These are phyloP conservation scores for Tetrapedia diversipes DNA, from an alignment of 2,888 invertebrate species.

Conservation along the genomic window DNA sequence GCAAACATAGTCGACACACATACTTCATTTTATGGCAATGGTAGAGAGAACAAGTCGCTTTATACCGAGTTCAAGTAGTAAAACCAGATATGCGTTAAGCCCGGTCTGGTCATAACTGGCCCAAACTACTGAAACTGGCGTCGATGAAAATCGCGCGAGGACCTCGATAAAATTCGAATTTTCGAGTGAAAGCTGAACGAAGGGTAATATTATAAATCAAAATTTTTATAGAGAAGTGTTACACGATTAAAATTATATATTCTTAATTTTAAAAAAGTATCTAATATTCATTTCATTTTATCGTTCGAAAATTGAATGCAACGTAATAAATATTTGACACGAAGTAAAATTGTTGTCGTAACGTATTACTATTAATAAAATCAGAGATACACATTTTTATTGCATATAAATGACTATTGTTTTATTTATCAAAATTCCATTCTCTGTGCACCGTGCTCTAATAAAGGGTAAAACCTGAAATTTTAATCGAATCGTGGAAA, in stretches of 20 bases:
- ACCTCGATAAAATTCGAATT: constrained; percentile 9
- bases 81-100: constrained; percentile 26
- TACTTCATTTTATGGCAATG: not conserved
- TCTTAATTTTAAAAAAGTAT: not conserved
- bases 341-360: too few species aligned
- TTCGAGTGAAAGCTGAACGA: not conserved
- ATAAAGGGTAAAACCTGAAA: too few species aligned
- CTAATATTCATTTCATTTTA: too few species aligned
- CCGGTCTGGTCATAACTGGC: constrained; percentile 29
- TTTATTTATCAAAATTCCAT: too few species aligned
- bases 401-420: too few species aligned
- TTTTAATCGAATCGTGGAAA: too few species aligned
- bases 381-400: too few species aligned
- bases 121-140: constrained; percentile 32
- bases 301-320: too few species aligned
- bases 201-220: too few species aligned
- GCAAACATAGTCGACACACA: not conserved
- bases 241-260: not conserved
- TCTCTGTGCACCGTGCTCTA: too few species aligned
- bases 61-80: constrained; percentile 41
- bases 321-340: too few species aligned
- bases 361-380: too few species aligned
- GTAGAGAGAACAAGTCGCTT: constrained; percentile 18
- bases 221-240: not conserved
- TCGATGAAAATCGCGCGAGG: not conserved